Evolutionary conservation across 2,113 vertebrate genomes (phyloP).

Genomic region (Gila orcuttii): DNA sequence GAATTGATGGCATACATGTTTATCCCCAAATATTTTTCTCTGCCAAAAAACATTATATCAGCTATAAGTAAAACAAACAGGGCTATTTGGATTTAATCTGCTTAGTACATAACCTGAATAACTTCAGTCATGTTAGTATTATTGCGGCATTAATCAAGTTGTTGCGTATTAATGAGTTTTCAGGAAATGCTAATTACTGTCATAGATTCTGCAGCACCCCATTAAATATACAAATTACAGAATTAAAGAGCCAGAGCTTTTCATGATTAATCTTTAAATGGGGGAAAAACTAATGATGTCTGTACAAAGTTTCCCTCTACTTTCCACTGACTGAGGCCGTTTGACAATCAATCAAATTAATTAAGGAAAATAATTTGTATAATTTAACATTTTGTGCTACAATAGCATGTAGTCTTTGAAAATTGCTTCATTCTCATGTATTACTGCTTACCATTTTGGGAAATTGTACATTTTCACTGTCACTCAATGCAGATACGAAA

Average conservation of each 20-base stretch:
- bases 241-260: conserved; percentile 99
- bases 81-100: conserved; percentile 98
- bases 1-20: conserved; percentile 1
- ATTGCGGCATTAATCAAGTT: conserved; percentile 99
- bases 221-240: conserved; percentile 99
- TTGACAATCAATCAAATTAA: conserved; percentile 98
- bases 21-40: conserved; percentile 13
- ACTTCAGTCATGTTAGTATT: conserved; percentile 99
- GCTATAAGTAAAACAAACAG: conserved; percentile 89
- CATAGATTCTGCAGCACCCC: conserved; percentile 99
- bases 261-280: conserved; percentile 99
- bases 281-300: conserved; percentile 99
- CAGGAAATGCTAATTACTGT: conserved; percentile 99
- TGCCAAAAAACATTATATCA: conserved; percentile 48
- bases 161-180: conserved; percentile 99
- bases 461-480: neutral
- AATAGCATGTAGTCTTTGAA: conserved; percentile 49
- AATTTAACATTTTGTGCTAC: conserved; percentile 77
- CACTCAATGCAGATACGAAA: neutral
- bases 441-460: neutral
- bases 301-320: conserved; percentile 99
- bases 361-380: conserved; percentile 88
- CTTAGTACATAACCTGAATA: conserved; percentile 99
- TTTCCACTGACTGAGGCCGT: conserved; percentile 91
- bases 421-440: conserved; percentile 49